These are phyloP conservation scores for Onychostoma macrolepis DNA, from an alignment of 2,113 vertebrate species.

Conservation along the genomic window DNA sequence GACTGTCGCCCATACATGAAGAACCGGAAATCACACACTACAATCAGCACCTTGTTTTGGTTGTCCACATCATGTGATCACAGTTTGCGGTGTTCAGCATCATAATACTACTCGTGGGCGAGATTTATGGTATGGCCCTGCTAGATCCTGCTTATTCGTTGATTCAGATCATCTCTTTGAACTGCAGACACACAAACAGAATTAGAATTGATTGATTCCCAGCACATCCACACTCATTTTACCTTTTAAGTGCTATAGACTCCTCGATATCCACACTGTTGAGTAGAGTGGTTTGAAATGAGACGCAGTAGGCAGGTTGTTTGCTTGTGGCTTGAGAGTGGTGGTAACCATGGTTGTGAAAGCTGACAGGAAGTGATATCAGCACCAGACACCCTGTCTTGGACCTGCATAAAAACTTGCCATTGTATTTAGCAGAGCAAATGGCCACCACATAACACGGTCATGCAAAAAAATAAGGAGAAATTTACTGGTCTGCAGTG, in stretches of 20 bases:
- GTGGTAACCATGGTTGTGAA: background rate
- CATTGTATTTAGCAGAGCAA: background rate
- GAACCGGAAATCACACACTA: background rate
- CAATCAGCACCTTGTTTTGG: background rate
- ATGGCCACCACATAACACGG: background rate
- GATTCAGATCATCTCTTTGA: background rate
- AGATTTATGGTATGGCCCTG: background rate
- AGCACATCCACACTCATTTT: background rate
- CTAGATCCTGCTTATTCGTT: background rate
- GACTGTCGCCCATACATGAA: background rate
- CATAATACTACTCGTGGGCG: background rate
- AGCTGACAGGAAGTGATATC: conserved; percentile 38
- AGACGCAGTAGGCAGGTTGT: background rate
- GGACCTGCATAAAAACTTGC: background rate
- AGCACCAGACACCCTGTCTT: conserved; percentile 16
- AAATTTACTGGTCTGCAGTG: background rate
- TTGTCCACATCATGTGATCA: conserved; percentile 45
- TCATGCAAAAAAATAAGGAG: background rate
- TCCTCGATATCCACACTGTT: background rate
- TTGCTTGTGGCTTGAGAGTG: background rate
- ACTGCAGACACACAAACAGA: background rate
- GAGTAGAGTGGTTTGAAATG: conserved; percentile 8
- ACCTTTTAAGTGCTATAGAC: conserved; percentile 23
- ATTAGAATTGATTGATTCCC: conserved; percentile 37
- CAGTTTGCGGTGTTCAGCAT: background rate